A percentile compares a stretch with the other conserved stretches of the same genome.
Conservation (phyloP, 2,888 invertebrate genomes). For the Hartigia nigra region DNA sequence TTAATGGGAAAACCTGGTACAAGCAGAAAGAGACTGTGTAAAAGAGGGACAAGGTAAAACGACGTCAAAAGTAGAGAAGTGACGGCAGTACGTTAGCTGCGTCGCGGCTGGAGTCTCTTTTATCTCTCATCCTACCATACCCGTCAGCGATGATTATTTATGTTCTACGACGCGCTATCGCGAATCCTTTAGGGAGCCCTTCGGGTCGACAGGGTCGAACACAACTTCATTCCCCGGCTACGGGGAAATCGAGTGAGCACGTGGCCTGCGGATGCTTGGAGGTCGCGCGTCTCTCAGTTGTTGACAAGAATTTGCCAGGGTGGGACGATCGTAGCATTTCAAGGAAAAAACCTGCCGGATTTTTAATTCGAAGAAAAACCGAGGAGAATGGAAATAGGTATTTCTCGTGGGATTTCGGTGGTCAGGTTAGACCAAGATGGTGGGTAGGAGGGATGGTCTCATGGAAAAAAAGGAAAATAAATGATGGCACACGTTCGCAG, state of each 20-base stretch:
- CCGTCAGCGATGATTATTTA: neutral
- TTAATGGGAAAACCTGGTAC: neutral
- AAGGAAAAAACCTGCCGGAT: neutral
- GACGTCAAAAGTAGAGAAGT: neutral
- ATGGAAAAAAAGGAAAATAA: slow-evolving; percentile 1
- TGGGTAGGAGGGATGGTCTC: neutral
- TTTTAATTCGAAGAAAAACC: slow-evolving; percentile 1
- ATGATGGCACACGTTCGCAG: neutral
- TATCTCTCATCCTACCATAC: neutral
- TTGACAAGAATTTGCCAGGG: neutral
- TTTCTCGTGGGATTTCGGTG: slow-evolving; percentile 6
- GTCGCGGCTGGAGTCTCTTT: neutral
- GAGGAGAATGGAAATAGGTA: slow-evolving; percentile 1
- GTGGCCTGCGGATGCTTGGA: neutral
- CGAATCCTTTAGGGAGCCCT: neutral
- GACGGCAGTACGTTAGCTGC: neutral
- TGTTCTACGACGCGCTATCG: neutral
- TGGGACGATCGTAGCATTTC: neutral
- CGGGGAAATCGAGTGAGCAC: neutral
- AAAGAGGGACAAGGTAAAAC: neutral
- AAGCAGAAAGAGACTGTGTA: neutral
- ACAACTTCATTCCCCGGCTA: neutral
- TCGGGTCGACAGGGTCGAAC: neutral
- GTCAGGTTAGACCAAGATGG: neutral
- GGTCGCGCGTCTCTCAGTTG: neutral